phyloP scores from a whole-genome alignment of 2,888 invertebrate species.

The Agrochola lota region DNA sequence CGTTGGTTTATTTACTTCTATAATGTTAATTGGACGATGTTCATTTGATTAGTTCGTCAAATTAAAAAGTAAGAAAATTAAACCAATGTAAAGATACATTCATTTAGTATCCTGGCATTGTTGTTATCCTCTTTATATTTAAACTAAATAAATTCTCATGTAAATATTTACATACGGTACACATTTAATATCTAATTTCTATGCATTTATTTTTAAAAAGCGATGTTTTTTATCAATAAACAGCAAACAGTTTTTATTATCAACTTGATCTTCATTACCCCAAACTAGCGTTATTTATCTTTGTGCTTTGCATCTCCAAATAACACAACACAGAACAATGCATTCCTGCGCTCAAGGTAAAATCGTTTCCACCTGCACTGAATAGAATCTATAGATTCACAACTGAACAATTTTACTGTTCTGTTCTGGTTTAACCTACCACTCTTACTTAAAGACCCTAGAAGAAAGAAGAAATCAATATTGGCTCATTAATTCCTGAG shows the following conservation, averaged over 20 bases:
- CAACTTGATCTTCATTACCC: conserved; percentile 24
- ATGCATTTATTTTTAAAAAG: neutral
- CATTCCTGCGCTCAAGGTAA: conserved; percentile 21
- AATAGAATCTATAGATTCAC: neutral
- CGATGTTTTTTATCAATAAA: neutral
- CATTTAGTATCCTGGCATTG: neutral
- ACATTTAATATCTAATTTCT: neutral
- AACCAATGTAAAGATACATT: neutral
- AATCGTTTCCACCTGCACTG: neutral
- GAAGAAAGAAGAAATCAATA: neutral
- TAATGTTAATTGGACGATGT: neutral
- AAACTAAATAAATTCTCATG: neutral
- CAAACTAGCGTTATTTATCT: conserved; percentile 26
- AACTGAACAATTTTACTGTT: neutral
- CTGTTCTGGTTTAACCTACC: neutral
- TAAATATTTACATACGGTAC: neutral
- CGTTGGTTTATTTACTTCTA: neutral
- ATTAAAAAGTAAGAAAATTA: neutral
- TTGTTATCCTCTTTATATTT: neutral
- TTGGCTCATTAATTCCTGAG: neutral
- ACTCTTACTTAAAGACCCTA: neutral
- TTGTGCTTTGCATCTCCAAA: conserved; percentile 1
- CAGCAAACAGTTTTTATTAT: conserved; percentile 10
- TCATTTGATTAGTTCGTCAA: neutral
- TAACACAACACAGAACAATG: conserved; percentile 44